Base-by-base conservation (phyloP, 2,113 vertebrate genomes). In the Cyanoramphus novaezelandiae region DNA sequence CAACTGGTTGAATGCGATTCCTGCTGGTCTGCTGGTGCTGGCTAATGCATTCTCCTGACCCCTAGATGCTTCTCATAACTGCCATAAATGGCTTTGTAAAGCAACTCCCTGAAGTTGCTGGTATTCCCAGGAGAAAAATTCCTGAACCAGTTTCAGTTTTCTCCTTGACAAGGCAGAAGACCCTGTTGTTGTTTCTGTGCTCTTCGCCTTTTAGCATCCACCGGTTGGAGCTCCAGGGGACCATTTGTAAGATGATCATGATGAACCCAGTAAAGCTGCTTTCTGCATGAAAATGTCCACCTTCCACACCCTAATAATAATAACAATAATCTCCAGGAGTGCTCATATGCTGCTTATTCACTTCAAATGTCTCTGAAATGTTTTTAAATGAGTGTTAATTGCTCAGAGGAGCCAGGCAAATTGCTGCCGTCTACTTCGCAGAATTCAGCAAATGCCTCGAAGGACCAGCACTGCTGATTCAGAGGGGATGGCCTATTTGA, bases 21-120 rank as follows among this genome's bases (percentile, higher is more conserved):
- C 47, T 85, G 52, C 70, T 82, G 46, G 82, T 85, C 29, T 95
- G 44, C 44, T 92, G 65, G 52, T 88, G 75, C 67, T 65, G 71
- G 24, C 55, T 82, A 35, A n/a, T 77, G 62, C 28, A 71, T 9
- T 31, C 29, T 88, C 60, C 64, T 96, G 82, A 86, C 70, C 74
- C 46, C 19, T 50, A 49, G 41, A 60, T 83, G 37, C 23, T 86
- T 91, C 74, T 81, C 69, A 68, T 79, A 82, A 62, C 27, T 93
- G 49, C 72, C 53, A 50, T 70, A 93, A 94, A 94, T 86, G 78
- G 59, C 29, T 63, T 82, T 82, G 71, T 68, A 67, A 77, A 94
- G 44, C 37, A 91, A 27, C 23, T 82, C 44, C 46, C 46, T 76
- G 17, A 84, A 63, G 52, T 81, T 72, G 23, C 3, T 81, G 43